A percentile compares a stretch with the other conserved stretches of the same genome.
Evolutionary conservation across 1,140 invertebrate species (phyloP).

Genomic region (Neotoxoptera formosana): DNA sequence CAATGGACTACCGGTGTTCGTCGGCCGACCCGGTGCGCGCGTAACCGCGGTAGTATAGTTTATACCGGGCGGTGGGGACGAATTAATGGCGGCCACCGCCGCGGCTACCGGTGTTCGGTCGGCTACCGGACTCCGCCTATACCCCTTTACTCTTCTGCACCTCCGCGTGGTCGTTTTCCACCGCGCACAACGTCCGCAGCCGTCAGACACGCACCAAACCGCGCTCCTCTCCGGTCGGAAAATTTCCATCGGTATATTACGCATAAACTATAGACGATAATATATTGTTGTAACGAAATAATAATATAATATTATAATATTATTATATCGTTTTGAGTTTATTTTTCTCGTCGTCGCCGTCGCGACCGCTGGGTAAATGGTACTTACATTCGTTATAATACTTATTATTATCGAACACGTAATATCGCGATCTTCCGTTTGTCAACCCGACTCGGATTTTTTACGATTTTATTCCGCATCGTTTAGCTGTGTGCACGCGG

Average conservation of each 20-base stretch:
- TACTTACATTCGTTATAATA: no score
- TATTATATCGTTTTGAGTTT: no score
- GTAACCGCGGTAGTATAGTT: constrained; percentile 49
- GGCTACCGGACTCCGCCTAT: constrained; percentile 55
- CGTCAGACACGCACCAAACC: neutral
- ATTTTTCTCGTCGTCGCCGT: no score
- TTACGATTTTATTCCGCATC: neutral
- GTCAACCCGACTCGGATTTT: neutral
- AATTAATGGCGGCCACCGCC: constrained; percentile 50
- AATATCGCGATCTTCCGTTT: neutral
- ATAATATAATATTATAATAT: no score
- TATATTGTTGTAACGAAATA: no score
- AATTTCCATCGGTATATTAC: neutral
- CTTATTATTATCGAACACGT: no score
- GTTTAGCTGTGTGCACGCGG: neutral
- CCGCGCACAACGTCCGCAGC: neutral
- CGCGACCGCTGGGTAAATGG: neutral
- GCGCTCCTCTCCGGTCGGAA: neutral
- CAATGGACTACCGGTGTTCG: constrained; percentile 47
- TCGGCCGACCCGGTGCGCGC: constrained; percentile 21
- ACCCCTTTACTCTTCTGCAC: constrained; percentile 49
- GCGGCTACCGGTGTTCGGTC: constrained; percentile 50
- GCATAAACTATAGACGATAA: no score
- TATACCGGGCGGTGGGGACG: neutral
- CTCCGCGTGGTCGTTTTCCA: neutral